Evolutionary conservation across 1,140 invertebrate species (phyloP), one percentile per base, ranked within the genome.

Genomic region (Stegodyphus mimosarum): DNA sequence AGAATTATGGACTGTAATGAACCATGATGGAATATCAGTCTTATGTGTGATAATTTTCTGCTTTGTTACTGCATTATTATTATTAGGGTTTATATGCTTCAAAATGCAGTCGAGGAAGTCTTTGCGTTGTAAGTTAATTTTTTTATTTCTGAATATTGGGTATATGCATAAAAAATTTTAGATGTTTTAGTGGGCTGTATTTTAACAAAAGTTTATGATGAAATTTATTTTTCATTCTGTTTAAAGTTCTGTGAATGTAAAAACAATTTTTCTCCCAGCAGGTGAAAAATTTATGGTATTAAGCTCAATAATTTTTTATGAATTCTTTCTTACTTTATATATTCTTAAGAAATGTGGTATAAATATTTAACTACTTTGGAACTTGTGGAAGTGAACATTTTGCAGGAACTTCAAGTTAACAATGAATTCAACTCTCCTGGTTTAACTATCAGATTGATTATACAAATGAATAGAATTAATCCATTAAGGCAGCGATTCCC

Each of bases 31-130:
- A 3, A 94, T 95, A 89, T 91, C 92, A 2, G 93, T 97, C 69
- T 91, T 95, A n/a, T 95, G 96, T 94, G 91, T 92, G 0, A 93
- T 95, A 64, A 91, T 95, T 52, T 97, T 96, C 90, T 75, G 95
- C 60, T 91, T 93, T 11, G 83, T 90, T 15, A 49, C 84, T 7
- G n/a, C 63, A 9, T 33, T 70, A 7, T 75, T 87, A 6, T 18
- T 86, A 48, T 64, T 86, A 17, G 87, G 67, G 18, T 88, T 83
- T 18, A 49, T 78, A 33, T 84, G 67, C 49, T 53, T 50, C 69
- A 71, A 73, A 49, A 18, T 69, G 52, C n/a, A 75, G 52, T 70
- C 74, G 11, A 69, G 78, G 80, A 73, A 80, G 48, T 67, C 70
- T 52, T 53, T 87, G 48, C 79, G 75, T 33, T 85, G 87, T 87